Percentiles rank a stretch among this genome's conserved stretches.
These are phyloP conservation scores for Petrolisthes manimaculis DNA, from an alignment of 2,888 invertebrate genomes.

Conservation along the genomic window DNA sequence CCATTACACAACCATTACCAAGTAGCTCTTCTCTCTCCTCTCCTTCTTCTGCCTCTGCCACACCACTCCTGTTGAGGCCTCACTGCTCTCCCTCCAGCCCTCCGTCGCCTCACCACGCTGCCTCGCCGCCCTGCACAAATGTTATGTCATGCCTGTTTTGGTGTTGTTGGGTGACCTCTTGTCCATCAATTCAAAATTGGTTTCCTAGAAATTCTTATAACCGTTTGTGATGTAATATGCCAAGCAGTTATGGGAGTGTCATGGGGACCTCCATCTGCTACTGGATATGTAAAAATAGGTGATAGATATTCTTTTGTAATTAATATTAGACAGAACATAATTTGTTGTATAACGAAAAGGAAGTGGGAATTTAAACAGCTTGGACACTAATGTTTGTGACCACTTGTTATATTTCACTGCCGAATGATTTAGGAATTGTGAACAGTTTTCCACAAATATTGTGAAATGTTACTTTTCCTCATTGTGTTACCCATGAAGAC, in stretches of 20 bases:
- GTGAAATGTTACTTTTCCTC: too few relatives aligned
- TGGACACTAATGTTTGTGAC: too few relatives aligned
- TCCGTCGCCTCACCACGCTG: neutral
- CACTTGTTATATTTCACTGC: too few relatives aligned
- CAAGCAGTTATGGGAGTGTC: neutral
- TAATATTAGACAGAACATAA: too few relatives aligned
- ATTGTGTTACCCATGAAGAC: too few relatives aligned
- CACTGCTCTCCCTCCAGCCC: slow-evolving; percentile 2
- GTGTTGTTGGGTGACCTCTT: neutral
- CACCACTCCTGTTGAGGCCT: neutral
- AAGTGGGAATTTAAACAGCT: too few relatives aligned
- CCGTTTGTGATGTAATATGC: neutral
- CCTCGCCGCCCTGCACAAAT: slow-evolving; percentile 7
- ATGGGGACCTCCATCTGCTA: too few relatives aligned
- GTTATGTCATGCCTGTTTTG: neutral
- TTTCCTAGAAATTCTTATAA: neutral
- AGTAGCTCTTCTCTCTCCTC: neutral
- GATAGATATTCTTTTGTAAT: too few relatives aligned
- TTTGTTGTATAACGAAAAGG: too few relatives aligned
- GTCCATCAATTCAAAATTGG: neutral
- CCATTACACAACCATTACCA: neutral
- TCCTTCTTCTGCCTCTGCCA: neutral
- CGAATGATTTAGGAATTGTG: too few relatives aligned
- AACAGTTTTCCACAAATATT: too few relatives aligned
- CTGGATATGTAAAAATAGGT: too few relatives aligned